Conservation (phyloP, 2,888 invertebrate genomes). For the Philaethria dido region DNA sequence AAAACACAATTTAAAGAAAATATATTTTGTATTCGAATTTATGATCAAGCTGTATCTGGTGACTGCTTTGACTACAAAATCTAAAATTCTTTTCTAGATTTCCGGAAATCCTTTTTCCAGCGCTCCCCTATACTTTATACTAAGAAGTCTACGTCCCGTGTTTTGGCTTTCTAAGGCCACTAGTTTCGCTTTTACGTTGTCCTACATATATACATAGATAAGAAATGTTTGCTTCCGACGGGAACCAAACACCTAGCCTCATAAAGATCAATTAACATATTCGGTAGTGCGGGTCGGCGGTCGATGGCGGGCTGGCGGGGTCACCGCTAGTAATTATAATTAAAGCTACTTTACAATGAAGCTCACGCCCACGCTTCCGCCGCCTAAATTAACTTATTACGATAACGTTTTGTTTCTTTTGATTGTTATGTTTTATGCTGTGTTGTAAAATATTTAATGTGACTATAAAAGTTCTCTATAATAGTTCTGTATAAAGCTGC, state of each 20-base stretch:
- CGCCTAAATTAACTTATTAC: constrained; percentile 20
- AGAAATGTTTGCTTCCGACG: background rate
- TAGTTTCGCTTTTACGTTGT: too few species aligned
- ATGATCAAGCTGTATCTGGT: too few species aligned
- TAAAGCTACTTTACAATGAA: constrained; percentile 22
- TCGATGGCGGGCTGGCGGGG: background rate
- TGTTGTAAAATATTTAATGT: background rate
- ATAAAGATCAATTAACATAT: constrained; percentile 6
- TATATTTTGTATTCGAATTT: too few species aligned
- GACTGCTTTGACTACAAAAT: too few species aligned
- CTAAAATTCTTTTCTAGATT: too few species aligned
- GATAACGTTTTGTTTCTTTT: constrained; percentile 25
- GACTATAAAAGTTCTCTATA: background rate
- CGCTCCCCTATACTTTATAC: too few species aligned
- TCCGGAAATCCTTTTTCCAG: too few species aligned
- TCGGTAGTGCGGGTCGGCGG: constrained; percentile 2
- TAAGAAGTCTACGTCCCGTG: too few species aligned
- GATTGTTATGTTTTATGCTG: constrained; percentile 8
- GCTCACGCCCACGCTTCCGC: constrained; percentile 28
- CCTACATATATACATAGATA: background rate
- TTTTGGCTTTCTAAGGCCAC: too few species aligned
- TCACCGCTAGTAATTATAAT: constrained; percentile 26
- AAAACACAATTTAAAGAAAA: too few species aligned
- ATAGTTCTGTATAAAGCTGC: background rate
- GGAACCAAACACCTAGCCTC: background rate